A percentile compares a stretch with the other conserved stretches of the same genome.
Conservation (phyloP, 2,797 vertebrate species). For the Acrocephalus scirpaceus region DNA sequence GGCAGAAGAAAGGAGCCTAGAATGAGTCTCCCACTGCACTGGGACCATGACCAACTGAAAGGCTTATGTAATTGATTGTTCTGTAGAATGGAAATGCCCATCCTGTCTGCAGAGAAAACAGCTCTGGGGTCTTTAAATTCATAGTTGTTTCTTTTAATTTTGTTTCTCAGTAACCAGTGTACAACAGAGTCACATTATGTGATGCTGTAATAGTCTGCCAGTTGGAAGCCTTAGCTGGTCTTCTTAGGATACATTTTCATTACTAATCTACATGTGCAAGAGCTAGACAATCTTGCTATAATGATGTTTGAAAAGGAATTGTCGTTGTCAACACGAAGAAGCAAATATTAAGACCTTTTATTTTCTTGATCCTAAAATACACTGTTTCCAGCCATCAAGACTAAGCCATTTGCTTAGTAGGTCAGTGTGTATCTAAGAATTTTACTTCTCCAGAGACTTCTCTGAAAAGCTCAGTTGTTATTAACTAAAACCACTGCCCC, state of each 20-base stretch:
- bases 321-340: background rate
- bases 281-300: background rate
- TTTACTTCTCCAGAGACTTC: background rate
- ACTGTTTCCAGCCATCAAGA: background rate
- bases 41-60: background rate
- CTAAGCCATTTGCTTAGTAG: background rate
- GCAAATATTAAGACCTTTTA: background rate
- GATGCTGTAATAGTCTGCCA: constrained; percentile 2
- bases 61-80: background rate
- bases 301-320: background rate
- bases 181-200: background rate
- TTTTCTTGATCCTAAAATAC: background rate
- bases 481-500: background rate
- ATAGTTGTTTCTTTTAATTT: background rate
- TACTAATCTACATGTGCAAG: constrained; percentile 38
- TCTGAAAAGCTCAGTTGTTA: background rate
- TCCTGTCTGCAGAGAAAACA: background rate
- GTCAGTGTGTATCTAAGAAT: background rate
- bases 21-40: background rate
- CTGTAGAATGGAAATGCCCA: constrained; percentile 4
- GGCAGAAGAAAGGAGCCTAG: constrained; percentile 26
- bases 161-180: background rate
- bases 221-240: background rate
- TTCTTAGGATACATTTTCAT: constrained; percentile 26
- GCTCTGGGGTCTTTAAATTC: background rate